A percentile compares a stretch with the other conserved stretches of the same genome.
Conservation (phyloP, 2,797 vertebrate species). For the Gymnocypris eckloni region DNA sequence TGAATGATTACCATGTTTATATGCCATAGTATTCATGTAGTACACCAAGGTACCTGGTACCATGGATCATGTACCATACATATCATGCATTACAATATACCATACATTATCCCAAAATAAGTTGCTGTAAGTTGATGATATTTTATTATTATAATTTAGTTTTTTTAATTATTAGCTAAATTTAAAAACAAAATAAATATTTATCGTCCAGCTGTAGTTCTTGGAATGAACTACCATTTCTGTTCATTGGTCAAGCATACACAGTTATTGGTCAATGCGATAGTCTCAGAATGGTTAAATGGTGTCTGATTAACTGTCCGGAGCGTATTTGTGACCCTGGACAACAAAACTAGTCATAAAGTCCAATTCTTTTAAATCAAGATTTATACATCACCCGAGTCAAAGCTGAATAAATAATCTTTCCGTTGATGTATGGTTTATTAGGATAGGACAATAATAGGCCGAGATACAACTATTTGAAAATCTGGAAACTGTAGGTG, state of each 20-base stretch:
- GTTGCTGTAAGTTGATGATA: neutral
- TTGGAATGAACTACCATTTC: neutral
- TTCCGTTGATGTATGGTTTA: too few relatives aligned
- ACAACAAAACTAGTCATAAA: too few relatives aligned
- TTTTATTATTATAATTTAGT: neutral
- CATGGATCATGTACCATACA: neutral
- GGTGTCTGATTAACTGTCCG: neutral
- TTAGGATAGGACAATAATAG: too few relatives aligned
- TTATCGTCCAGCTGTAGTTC: neutral
- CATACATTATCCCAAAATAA: neutral
- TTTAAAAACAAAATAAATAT: neutral
- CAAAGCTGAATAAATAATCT: neutral
- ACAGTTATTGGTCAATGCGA: neutral
- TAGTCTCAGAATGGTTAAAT: neutral
- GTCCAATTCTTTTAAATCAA: too few relatives aligned
- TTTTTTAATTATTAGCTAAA: neutral
- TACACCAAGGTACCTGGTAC: neutral
- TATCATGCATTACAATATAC: too few relatives aligned
- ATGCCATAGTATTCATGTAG: neutral
- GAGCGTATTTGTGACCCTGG: too few relatives aligned
- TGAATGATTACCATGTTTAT: neutral
- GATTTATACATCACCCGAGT: too few relatives aligned
- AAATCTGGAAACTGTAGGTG: too few relatives aligned
- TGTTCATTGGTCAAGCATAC: neutral
- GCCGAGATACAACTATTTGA: too few relatives aligned